phyloP scores from a whole-genome alignment of 2,888 invertebrate genomes.

The Timema podura region DNA sequence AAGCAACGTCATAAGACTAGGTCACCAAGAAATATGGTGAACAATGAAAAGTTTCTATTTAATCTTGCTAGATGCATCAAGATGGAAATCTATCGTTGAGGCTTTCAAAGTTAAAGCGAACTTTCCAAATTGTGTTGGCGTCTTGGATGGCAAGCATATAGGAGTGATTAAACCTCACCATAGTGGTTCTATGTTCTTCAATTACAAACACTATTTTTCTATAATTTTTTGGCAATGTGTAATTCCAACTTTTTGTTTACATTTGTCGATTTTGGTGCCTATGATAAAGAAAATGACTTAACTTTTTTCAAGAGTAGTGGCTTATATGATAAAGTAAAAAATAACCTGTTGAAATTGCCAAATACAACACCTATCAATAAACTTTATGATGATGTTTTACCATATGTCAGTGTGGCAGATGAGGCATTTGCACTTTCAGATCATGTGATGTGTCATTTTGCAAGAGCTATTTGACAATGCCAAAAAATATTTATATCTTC shows the following conservation, averaged over 20 bases:
- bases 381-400: neutral
- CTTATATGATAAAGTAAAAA: too few relatives aligned
- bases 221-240: neutral
- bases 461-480: neutral
- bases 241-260: constrained; percentile 1
- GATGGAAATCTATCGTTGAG: neutral
- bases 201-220: neutral
- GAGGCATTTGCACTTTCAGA: neutral
- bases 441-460: neutral
- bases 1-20: neutral
- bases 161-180: constrained; percentile 1
- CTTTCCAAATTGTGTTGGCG: constrained; percentile 10
- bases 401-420: neutral
- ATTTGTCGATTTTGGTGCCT: neutral
- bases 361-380: neutral
- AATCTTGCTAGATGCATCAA: neutral
- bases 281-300: neutral
- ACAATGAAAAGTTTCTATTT: neutral
- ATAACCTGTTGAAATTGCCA: neutral
- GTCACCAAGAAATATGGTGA: neutral
- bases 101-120: neutral
- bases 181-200: constrained; percentile 7
- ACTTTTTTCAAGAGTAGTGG: neutral
- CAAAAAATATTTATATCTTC: neutral
- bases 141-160: constrained; percentile 2